Conservation (phyloP, 2,888 invertebrate species). For the Falcaria lacertinaria region DNA sequence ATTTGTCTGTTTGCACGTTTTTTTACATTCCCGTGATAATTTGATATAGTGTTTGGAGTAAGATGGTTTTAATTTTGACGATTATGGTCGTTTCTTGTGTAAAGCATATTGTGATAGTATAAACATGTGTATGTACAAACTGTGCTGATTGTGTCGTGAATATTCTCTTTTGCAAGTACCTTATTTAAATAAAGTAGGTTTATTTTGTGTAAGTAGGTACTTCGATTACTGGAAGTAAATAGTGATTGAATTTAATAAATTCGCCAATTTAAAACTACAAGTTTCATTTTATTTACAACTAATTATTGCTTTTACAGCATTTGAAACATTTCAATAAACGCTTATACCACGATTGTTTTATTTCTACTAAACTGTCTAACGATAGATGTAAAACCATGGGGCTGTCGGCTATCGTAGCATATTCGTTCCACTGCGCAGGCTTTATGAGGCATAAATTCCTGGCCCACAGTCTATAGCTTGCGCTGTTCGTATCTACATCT, state of each 20-base stretch:
- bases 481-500: constrained; percentile 8
- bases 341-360: constrained; percentile 39
- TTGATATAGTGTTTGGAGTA: constrained; percentile 26
- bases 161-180: constrained; percentile 55
- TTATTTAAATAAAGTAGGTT: constrained; percentile 51
- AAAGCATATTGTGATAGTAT: constrained; percentile 50
- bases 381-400: constrained; percentile 44
- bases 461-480: constrained; percentile 27
- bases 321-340: constrained; percentile 40
- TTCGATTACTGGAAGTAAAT: constrained; percentile 72
- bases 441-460: constrained; percentile 41
- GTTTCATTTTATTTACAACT: constrained; percentile 40
- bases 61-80: constrained; percentile 16
- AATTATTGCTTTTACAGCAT: constrained; percentile 49
- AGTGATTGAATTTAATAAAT: constrained; percentile 79
- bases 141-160: constrained; percentile 45
- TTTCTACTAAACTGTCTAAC: constrained; percentile 27
- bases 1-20: constrained; percentile 6
- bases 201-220: constrained; percentile 66
- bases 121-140: constrained; percentile 43
- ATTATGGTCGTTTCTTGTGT: constrained; percentile 22
- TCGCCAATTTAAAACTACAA: constrained; percentile 54
- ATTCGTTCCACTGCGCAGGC: constrained; percentile 42
- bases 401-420: constrained; percentile 33
- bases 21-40: constrained; percentile 52